These are phyloP conservation scores for Trialeurodes vaporariorum DNA, from an alignment of 1,140 invertebrate species.

Conservation along the genomic window DNA sequence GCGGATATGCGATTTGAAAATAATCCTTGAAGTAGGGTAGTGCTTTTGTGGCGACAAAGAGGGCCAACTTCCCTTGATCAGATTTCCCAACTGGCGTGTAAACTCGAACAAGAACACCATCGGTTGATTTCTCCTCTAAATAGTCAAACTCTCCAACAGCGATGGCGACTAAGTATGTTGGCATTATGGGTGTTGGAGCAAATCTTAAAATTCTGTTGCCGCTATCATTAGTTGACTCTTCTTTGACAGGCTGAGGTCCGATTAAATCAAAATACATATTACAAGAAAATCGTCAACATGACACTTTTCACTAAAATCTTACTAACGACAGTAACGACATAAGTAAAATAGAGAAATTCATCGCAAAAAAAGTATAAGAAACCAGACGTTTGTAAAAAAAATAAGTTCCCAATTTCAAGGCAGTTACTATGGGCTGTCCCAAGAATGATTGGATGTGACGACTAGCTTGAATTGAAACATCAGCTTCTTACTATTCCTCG, in stretches of 20 bases:
- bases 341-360: too few relatives aligned
- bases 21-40: slow-evolving; percentile 89
- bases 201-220: slow-evolving; percentile 56
- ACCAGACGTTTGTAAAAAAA: too few relatives aligned
- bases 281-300: too few relatives aligned
- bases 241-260: slow-evolving; percentile 59
- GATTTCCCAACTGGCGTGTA: slow-evolving; percentile 86
- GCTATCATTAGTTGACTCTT: slow-evolving; percentile 39
- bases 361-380: too few relatives aligned
- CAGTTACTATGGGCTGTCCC: too few relatives aligned
- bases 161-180: slow-evolving; percentile 86
- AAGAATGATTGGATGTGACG: too few relatives aligned
- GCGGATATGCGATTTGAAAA: slow-evolving; percentile 87
- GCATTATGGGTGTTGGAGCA: slow-evolving; percentile 86
- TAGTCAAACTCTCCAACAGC: slow-evolving; percentile 91
- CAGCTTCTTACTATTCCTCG: too few relatives aligned
- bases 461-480: too few relatives aligned
- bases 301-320: too few relatives aligned
- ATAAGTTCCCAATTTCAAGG: too few relatives aligned
- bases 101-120: slow-evolving; percentile 76
- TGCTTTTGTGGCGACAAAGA: slow-evolving; percentile 76
- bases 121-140: slow-evolving; percentile 64
- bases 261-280: too few relatives aligned
- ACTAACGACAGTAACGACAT: too few relatives aligned
- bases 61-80: slow-evolving; percentile 82